Evolutionary conservation across 35 echinoderm and acorn worm species (phyloP), one percentile per base, ranked within the genome.

Genomic region (Lytechinus variegatus): DNA sequence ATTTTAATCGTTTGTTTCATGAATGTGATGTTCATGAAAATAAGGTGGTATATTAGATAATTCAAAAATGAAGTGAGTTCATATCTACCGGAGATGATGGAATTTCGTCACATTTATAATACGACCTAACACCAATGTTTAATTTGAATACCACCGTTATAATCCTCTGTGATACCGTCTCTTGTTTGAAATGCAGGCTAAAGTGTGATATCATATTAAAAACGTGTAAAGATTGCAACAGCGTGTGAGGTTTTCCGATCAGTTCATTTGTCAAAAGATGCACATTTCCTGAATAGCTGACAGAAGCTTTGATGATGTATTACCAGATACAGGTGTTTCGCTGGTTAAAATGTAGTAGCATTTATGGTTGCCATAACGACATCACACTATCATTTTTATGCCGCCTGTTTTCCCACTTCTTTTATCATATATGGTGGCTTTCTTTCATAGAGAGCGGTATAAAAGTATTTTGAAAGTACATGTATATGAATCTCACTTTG

Each of bases 311-410:
- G 28, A 54, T 52, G 88, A 44, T 90, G 88, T 44, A 54, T 90
- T 90, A 90, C 88, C 27, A 28, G 28, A 90, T 54, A 90, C 88
- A 90, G 88, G 88, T 90, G 88, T 90, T 90, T 90, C 52, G 88
- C 16, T 54, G 88, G 88, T 90, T 90, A 54, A 52, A 90, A 90
- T 90, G 88, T 90, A 90, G 28, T 12, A 90, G 88, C 29, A 90
- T 90, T 52, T 52, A 29, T 90, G 16, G 88, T 90, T 90, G 52
- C 27, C 52, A 90, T 29, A 33, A 10, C 88, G 12, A 90, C 88
- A 90, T 44, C 88, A 90, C 88, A 54, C 88, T 44, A 54, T 8
- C 88, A 33, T 79, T 79, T n/a, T 79, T 19, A 79, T n/a, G 66
- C 66, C 66, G 12, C n/a, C 66, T 79, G 66, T 79, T 79, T 58